phyloP scores from a whole-genome alignment of 2,888 invertebrate species.

The Eupithecia vulgata region DNA sequence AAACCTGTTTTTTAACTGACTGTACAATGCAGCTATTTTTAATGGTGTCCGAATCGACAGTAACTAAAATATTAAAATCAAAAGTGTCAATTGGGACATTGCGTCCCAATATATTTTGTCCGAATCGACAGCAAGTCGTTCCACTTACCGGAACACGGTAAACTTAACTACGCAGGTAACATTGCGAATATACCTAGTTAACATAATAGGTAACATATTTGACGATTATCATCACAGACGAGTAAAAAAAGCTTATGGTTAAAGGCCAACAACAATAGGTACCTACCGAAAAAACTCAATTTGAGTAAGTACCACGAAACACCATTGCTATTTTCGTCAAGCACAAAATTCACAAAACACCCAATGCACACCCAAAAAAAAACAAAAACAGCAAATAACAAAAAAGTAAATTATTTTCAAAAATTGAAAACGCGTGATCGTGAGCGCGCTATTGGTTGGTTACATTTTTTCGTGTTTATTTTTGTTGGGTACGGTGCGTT shows the following conservation, averaged over 20 bases:
- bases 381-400: neutral
- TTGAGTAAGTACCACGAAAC: neutral
- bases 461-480: conserved; percentile 73
- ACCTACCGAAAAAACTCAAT: conserved; percentile 2
- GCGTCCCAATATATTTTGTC: no score
- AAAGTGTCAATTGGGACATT: no score
- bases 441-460: conserved; percentile 39
- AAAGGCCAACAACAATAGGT: neutral
- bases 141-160: neutral
- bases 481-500: conserved; percentile 50
- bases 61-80: no score
- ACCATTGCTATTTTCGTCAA: neutral
- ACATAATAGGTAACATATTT: neutral
- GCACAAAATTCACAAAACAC: neutral
- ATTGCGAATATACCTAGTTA: neutral
- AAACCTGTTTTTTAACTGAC: no score
- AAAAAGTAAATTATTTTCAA: conserved; percentile 32
- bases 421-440: conserved; percentile 40
- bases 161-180: neutral
- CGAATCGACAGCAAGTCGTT: no score
- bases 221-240: neutral
- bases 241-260: neutral
- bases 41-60: no score
- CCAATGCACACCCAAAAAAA: neutral
- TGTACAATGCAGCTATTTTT: no score